Evolutionary conservation across 2,113 vertebrate genomes (phyloP).

Genomic region (Cyphotilapia sp.): DNA sequence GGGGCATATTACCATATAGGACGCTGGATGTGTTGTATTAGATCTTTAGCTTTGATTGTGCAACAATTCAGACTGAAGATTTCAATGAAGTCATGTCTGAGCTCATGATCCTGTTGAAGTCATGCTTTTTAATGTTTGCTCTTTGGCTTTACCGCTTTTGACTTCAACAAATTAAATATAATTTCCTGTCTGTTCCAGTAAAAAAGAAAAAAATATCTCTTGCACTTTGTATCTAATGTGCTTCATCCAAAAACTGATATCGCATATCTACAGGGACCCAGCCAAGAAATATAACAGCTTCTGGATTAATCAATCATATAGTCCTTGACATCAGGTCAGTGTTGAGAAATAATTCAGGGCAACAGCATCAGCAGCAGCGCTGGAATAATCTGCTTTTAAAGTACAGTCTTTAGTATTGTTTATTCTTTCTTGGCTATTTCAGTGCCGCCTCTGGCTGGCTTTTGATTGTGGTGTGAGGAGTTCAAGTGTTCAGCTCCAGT

Average conservation of each 20-base stretch:
- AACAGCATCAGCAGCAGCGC: background rate
- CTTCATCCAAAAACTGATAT: conserved; percentile 17
- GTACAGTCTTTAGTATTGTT: background rate
- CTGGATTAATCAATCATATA: conserved; percentile 10
- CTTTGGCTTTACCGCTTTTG: background rate
- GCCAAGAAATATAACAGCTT: conserved; percentile 14
- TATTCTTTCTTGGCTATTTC: background rate
- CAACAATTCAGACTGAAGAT: background rate
- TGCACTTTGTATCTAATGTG: conserved; percentile 17
- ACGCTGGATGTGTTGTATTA: background rate
- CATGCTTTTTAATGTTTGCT: background rate
- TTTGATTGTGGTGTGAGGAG: background rate
- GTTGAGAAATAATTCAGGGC: conserved; percentile 28
- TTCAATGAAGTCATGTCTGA: background rate
- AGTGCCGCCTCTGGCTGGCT: background rate
- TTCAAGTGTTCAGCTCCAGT: background rate
- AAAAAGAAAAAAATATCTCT: background rate
- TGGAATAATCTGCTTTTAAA: background rate
- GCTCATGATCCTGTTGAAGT: background rate
- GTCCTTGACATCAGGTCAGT: conserved; percentile 24
- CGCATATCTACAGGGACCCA: conserved; percentile 15
- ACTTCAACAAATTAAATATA: background rate
- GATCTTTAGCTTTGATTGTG: background rate
- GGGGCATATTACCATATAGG: background rate
- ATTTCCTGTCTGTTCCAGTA: background rate